These are phyloP conservation scores for Phaenicophaeus curvirostris DNA, from an alignment of 2,797 vertebrate species.

Conservation along the genomic window DNA sequence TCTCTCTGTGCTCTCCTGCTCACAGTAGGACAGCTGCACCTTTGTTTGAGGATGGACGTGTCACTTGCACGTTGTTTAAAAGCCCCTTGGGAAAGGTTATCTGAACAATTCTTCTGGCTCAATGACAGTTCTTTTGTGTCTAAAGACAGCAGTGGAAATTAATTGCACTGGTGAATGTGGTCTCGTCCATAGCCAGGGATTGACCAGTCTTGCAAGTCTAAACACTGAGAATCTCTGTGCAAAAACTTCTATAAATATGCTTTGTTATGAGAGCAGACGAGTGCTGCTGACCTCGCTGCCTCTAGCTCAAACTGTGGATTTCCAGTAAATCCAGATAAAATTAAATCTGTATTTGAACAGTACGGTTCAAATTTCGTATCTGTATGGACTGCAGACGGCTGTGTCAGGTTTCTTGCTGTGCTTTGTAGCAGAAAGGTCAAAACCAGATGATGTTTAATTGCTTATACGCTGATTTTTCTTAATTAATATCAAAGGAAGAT, in stretches of 20 bases:
- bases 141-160: neutral
- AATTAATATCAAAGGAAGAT: neutral
- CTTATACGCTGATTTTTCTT: neutral
- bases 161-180: neutral
- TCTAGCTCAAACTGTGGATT: neutral
- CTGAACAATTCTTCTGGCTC: neutral
- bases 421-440: neutral
- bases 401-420: neutral
- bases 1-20: neutral
- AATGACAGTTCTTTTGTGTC: neutral
- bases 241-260: neutral
- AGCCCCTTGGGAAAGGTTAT: neutral
- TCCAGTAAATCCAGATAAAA: neutral
- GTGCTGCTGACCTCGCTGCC: neutral
- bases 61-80: neutral
- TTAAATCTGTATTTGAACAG: neutral
- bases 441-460: neutral
- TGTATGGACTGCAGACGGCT: neutral
- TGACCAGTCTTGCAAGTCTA: neutral
- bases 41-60: neutral
- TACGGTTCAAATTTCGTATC: neutral
- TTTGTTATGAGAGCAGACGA: neutral
- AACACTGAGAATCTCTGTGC: neutral
- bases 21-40: neutral
- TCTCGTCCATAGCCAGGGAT: neutral